Conservation (phyloP, 1,140 invertebrate genomes). For the Epicauta chinensis region DNA sequence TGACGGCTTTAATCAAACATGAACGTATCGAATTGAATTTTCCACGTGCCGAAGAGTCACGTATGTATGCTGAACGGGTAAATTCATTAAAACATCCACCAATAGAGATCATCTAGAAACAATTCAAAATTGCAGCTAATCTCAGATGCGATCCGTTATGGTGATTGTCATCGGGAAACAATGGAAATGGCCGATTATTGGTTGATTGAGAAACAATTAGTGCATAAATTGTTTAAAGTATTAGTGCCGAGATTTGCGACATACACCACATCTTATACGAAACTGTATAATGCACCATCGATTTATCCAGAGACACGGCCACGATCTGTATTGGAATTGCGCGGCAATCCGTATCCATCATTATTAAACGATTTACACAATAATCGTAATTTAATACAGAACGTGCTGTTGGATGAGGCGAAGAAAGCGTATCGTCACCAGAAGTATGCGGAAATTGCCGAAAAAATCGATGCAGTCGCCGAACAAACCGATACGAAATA, state of each 20-base stretch:
- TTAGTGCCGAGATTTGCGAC: constrained; percentile 75
- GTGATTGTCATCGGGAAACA: constrained; percentile 72
- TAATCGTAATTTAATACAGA: constrained; percentile 62
- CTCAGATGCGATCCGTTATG: constrained; percentile 79
- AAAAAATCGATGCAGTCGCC: constrained; percentile 33
- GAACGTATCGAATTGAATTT: constrained; percentile 82
- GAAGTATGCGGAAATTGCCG: constrained; percentile 40
- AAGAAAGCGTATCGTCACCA: constrained; percentile 54
- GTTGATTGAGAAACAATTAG: constrained; percentile 80
- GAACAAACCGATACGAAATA: too few species aligned
- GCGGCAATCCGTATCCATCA: constrained; percentile 64
- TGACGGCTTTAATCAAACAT: constrained; percentile 80
- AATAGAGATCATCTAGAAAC: background rate
- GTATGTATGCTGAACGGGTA: constrained; percentile 80
- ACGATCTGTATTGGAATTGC: constrained; percentile 69
- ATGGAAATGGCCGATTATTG: constrained; percentile 89
- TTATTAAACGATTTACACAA: constrained; percentile 48
- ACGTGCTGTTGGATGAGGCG: constrained; percentile 65
- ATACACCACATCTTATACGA: constrained; percentile 63
- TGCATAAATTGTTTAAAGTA: constrained; percentile 93
- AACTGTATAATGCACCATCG: constrained; percentile 61
- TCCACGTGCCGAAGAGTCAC: constrained; percentile 70
- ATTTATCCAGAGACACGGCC: constrained; percentile 50
- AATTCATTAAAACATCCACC: background rate
- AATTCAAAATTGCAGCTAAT: constrained; percentile 62